Evolutionary conservation across 2,113 vertebrate genomes (phyloP), one percentile per base, ranked within the genome.

Genomic region (Corydoras sp.): DNA sequence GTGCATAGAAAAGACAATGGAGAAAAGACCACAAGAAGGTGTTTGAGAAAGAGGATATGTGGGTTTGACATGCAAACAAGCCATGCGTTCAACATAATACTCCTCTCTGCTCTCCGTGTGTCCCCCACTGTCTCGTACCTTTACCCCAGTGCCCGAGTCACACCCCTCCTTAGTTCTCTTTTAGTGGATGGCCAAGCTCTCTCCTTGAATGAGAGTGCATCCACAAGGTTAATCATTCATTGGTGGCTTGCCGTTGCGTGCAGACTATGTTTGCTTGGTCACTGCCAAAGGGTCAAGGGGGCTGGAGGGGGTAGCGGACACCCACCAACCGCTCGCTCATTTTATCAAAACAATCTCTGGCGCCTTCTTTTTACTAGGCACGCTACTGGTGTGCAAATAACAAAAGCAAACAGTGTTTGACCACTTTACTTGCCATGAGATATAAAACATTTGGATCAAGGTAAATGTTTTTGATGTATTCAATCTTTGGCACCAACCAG

Each of bases 261-360:
- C 89, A 89, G 88, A 90, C 88, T 82, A 74, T 90, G 89, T 90
- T 90, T 90, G 87, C 84, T 86, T 77, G 78, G 82, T 71, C 83
- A 81, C 83, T 89, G 89, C 85, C 86, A 59, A 88, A 87, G 87
- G 88, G 88, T 88, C 86, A 86, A 81, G 85, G 82, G 82, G 85
- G 85, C 82, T 79, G 75, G 77, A 85, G 85, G 80, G 86, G 86
- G 81, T 82, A 82, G 84, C 84, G 62, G 62, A 56, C 79, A 82
- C 84, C 84, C 79, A 72, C 77, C 79, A 59, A 65, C 55, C 62
- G 73, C 70, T 66, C 66, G 76, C 58, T 53, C 61, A 70, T 81
- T 85, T 86, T 88, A 88, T 88, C 85, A 86, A 83, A 89, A 89
- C 86, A 89, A 82, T 86, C 82, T 81, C 63, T 66, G 63, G 72